Evolutionary conservation across 92 coral and sea anemone species (phyloP), one percentile per base, ranked within the genome.

Genomic region (Nematostella vectensis): DNA sequence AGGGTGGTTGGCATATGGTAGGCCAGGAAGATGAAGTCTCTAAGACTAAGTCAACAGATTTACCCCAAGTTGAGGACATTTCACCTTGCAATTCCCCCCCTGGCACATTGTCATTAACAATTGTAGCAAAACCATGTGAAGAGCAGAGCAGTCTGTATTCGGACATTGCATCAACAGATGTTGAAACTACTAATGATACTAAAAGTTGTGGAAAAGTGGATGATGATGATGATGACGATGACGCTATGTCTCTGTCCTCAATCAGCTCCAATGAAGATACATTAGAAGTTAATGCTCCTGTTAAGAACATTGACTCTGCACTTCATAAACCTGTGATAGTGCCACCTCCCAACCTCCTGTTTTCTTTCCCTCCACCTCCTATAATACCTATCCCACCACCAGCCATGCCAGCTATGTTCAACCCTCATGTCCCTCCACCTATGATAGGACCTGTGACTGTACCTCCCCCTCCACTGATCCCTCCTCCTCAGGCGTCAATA

Each of bases 241-340:
- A 93, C 65, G 95, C 95, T 29, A 93, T 93, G 99, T 93, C 99
- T 2, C 63, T 93, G 13, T 93, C 99, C 21, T 87, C 99, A 33
- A 93, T 93, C 18, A 93, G 99, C 61, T 93, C 99, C 23, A 93
- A 93, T 71, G 99, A 93, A 63, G 96, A 88, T 38, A 72, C 95
- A 12, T 72, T 93, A 33, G 96, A 93, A 75, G 96, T 93, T 3
- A 86, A 78, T 58, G 84, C 86, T 42, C 99, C 94, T 12, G 83
- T 72, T 13, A 70, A 69, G 59, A 80, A 85, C 61, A 54, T 81
- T 24, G 18, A 6, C 4, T 61, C 78, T 25, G 82, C 83, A 2
- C 64, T 57, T 30, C 68, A 62, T 40, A 64, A 76, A 47, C 73
- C 67, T 22, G 74, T 88, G 16, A 47, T 85, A 17, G 88, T 86